Conservation (phyloP, 2,888 invertebrate species). For the Drosophila trichaetosa region DNA sequence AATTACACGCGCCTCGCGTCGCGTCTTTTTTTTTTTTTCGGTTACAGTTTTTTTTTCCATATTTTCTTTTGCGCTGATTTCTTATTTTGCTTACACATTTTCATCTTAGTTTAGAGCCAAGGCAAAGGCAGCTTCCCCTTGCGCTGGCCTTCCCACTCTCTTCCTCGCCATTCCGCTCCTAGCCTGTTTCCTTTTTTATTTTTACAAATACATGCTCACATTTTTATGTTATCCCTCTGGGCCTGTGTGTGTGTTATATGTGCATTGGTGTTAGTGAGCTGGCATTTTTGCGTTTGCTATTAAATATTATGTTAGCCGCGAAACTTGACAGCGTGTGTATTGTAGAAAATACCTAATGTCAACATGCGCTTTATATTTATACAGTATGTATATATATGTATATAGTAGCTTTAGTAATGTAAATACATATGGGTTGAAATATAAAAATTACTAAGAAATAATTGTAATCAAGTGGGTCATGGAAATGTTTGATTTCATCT, state of each 20-base stretch:
- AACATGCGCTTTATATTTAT: not conserved
- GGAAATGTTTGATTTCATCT: not conserved
- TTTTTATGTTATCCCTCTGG: conserved; percentile 13
- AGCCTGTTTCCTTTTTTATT: conserved; percentile 15
- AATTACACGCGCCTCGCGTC: conserved; percentile 59
- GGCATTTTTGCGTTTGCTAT: conserved; percentile 13
- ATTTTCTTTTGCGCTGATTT: conserved; percentile 51
- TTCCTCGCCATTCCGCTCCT: not conserved
- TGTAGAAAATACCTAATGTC: not conserved
- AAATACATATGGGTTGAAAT: too few species aligned
- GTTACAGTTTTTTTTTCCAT: conserved; percentile 32
- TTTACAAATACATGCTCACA: not conserved
- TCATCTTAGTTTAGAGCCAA: conserved; percentile 33
- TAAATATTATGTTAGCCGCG: conserved; percentile 11
- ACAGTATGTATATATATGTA: conserved; percentile 4
- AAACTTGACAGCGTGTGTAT: conserved; percentile 8
- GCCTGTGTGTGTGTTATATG: not conserved
- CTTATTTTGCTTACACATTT: conserved; percentile 43
- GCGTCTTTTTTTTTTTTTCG: conserved; percentile 37
- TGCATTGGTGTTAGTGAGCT: not conserved
- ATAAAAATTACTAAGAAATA: not conserved
- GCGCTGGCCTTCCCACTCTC: conserved; percentile 1
- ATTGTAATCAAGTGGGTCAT: not conserved
- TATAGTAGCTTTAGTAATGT: not conserved
- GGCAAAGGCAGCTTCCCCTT: conserved; percentile 12